Evolutionary conservation across 1,140 invertebrate species (phyloP).

Genomic region (Cydia fagiglandana): DNA sequence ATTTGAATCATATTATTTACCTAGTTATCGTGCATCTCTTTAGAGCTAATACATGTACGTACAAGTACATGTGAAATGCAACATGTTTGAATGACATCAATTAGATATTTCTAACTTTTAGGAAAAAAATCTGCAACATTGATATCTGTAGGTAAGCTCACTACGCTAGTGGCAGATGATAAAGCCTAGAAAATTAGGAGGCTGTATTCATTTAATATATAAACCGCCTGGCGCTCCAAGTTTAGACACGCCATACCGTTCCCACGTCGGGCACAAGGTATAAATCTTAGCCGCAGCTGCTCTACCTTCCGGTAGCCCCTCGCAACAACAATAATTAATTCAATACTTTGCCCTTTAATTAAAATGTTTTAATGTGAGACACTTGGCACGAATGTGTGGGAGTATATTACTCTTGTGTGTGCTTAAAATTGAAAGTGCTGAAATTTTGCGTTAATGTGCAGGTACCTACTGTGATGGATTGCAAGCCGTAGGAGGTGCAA

Average conservation of each 20-base stretch:
- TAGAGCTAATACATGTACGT: too few species aligned
- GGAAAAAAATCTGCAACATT: too few species aligned
- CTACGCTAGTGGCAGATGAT: too few species aligned
- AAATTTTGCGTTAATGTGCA: not conserved
- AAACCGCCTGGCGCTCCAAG: not conserved
- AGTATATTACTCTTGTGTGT: not conserved
- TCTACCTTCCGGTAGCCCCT: constrained; percentile 27
- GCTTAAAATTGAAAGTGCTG: not conserved
- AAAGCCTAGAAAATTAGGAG: too few species aligned
- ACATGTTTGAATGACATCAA: too few species aligned
- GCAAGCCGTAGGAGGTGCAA: too few species aligned
- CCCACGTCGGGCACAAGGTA: constrained; percentile 25
- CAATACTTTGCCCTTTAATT: constrained; percentile 33
- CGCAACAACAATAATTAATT: constrained; percentile 33
- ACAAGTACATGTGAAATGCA: too few species aligned
- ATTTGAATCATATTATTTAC: too few species aligned
- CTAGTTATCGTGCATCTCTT: too few species aligned
- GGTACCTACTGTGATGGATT: too few species aligned
- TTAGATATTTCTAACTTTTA: too few species aligned
- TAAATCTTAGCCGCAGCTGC: constrained; percentile 33
- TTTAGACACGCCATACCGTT: not conserved
- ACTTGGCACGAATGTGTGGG: constrained; percentile 5
- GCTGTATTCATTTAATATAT: not conserved
- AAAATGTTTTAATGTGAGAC: constrained; percentile 33
- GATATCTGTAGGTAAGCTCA: too few species aligned